phyloP scores from a whole-genome alignment of 2,888 invertebrate species.

The Sicus ferrugineus region DNA sequence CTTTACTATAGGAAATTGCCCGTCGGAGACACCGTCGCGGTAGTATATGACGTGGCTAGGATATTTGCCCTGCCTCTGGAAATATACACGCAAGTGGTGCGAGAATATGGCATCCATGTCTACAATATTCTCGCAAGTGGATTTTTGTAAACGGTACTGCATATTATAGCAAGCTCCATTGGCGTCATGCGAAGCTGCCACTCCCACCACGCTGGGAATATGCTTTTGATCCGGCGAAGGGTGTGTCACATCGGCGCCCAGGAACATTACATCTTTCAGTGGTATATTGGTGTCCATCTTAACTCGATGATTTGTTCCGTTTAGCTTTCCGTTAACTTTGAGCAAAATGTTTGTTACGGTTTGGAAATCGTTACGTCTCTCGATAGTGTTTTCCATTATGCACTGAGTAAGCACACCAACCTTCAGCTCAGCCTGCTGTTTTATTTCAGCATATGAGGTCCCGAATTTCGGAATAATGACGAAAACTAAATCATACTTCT shows the following conservation, averaged over 20 bases:
- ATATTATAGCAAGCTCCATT: no score
- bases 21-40: slow-evolving; percentile 88
- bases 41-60: slow-evolving; percentile 80
- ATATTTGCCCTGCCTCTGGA: no score
- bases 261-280: slow-evolving; percentile 66
- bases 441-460: slow-evolving; percentile 67
- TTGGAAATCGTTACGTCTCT: no score
- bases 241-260: slow-evolving; percentile 94
- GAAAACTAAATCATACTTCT: no score
- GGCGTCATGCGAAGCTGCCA: no score
- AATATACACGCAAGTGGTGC: no score
- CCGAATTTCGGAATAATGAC: no score
- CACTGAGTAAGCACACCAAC: slow-evolving; percentile 80
- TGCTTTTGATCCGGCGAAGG: slow-evolving; percentile 77
- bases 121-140: no score
- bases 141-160: no score
- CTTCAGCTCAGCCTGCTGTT: no score
- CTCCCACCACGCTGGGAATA: no score
- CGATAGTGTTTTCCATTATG: slow-evolving; percentile 68
- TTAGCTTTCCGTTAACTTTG: slow-evolving; percentile 84
- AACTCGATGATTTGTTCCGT: slow-evolving; percentile 78
- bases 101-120: no score
- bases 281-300: slow-evolving; percentile 34
- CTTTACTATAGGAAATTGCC: slow-evolving; percentile 75
- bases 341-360: slow-evolving; percentile 79